Evolutionary conservation across 2,113 vertebrate species (phyloP).

Genomic region (Bos javanicus): DNA sequence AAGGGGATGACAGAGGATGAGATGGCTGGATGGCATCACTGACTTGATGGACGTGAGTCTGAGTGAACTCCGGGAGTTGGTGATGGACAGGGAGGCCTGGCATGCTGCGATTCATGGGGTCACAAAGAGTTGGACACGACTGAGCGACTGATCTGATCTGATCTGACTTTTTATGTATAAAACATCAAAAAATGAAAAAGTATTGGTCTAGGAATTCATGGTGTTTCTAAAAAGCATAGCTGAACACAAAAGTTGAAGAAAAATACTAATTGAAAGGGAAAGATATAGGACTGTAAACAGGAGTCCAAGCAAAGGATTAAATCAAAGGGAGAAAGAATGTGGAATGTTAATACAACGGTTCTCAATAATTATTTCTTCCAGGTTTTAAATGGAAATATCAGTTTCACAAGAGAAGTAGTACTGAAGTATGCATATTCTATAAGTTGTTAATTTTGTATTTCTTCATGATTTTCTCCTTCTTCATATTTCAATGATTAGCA

Average conservation of each 20-base stretch:
- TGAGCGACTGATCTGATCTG: too few species aligned
- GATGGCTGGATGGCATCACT: too few species aligned
- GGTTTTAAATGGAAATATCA: background rate
- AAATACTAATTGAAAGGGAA: background rate
- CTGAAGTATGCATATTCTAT: background rate
- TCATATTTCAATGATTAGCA: background rate
- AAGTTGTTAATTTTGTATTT: background rate
- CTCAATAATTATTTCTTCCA: background rate
- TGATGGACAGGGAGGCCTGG: too few species aligned
- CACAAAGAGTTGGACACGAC: too few species aligned
- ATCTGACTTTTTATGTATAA: background rate
- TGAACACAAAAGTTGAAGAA: background rate
- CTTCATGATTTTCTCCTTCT: background rate
- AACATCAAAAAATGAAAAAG: background rate
- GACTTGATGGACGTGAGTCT: too few species aligned
- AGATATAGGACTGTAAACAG: background rate
- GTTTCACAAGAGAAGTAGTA: background rate
- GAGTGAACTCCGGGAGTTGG: too few species aligned
- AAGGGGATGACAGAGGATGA: too few species aligned
- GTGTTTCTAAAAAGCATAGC: background rate
- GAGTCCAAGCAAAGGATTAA: background rate
- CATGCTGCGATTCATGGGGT: too few species aligned
- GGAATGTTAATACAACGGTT: background rate
- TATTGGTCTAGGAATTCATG: background rate
- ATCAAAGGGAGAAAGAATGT: background rate